phyloP scores from a whole-genome alignment of 2,797 vertebrate genomes.

The Chrysocyon brachyurus region DNA sequence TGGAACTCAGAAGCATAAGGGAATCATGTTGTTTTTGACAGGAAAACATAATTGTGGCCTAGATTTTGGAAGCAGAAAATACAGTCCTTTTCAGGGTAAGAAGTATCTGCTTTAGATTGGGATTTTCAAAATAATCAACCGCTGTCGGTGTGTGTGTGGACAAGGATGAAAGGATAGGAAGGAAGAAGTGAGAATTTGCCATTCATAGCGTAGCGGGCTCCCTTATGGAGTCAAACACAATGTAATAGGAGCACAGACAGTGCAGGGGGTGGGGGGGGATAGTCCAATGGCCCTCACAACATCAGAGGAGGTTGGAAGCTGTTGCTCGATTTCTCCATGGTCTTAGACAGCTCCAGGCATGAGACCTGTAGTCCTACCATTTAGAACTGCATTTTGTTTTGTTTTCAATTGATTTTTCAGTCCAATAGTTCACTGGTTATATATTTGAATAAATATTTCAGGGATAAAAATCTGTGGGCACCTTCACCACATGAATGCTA shows the following conservation, averaged over 20 bases:
- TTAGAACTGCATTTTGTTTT: background rate
- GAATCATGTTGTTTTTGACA: background rate
- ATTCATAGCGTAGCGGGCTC: background rate
- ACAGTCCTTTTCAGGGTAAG: background rate
- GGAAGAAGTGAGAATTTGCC: background rate
- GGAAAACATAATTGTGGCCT: background rate
- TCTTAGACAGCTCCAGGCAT: background rate
- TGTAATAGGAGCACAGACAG: background rate
- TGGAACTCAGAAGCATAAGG: background rate
- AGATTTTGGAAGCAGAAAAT: background rate
- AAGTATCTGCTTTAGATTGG: background rate
- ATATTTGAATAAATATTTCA: background rate
- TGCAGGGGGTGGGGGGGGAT: background rate
- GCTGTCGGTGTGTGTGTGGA: background rate
- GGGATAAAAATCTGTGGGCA: background rate
- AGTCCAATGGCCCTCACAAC: fast-evolving
- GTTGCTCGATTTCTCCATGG: fast-evolving
- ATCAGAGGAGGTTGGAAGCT: background rate
- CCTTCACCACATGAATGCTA: background rate
- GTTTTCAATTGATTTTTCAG: background rate
- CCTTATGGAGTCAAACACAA: background rate
- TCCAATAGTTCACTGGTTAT: background rate
- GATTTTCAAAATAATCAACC: background rate
- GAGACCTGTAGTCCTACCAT: background rate
- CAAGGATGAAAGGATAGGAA: background rate